These are phyloP conservation scores for Siderastrea radians DNA, from an alignment of 92 coral and sea anemone genomes.

Conservation along the genomic window DNA sequence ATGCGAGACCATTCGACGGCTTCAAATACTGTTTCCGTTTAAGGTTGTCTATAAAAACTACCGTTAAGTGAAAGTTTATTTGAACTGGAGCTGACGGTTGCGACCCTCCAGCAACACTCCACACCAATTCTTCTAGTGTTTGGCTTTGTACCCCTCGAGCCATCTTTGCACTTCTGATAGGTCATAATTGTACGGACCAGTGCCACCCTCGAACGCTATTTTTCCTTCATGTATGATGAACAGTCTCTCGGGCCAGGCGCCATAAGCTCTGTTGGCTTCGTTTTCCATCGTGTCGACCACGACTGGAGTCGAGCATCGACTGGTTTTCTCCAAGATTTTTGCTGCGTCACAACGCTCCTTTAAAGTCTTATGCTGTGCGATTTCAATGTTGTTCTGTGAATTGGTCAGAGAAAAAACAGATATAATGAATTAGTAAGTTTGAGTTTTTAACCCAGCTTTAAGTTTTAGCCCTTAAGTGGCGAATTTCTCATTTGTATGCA, in stretches of 20 bases:
- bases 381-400: slow-evolving; percentile 71
- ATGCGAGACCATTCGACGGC: no score
- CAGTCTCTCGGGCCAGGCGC: slow-evolving; percentile 85
- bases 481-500: no score
- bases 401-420: background rate
- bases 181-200: slow-evolving; percentile 82
- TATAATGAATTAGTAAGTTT: background rate
- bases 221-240: slow-evolving; percentile 73
- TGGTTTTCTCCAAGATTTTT: slow-evolving; percentile 29
- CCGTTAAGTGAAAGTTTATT: no score
- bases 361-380: slow-evolving; percentile 69
- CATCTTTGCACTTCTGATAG: slow-evolving; percentile 71
- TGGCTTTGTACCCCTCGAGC: slow-evolving; percentile 57
- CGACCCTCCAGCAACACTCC: no score
- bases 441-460: no score
- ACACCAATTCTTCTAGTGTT: background rate
- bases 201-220: slow-evolving; percentile 83
- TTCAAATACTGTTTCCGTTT: no score
- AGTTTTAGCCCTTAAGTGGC: no score
- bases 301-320: slow-evolving; percentile 41
- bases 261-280: slow-evolving; percentile 77
- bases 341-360: slow-evolving; percentile 80
- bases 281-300: slow-evolving; percentile 77
- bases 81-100: no score
- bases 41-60: no score